Evolutionary conservation across 2,888 invertebrate genomes (phyloP), one percentile per base, ranked within the genome.

Genomic region (Brenthis ino): DNA sequence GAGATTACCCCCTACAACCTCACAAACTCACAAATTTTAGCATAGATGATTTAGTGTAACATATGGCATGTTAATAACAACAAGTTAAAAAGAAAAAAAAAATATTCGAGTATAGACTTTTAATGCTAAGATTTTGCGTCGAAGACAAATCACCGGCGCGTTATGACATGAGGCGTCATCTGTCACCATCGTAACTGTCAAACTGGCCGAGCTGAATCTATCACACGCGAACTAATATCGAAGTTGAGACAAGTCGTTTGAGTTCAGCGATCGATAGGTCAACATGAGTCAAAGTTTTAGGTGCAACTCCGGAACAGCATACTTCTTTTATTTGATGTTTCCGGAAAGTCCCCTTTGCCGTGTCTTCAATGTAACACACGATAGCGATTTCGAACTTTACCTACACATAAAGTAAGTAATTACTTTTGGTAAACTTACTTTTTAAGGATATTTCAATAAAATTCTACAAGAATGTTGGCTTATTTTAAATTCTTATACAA

Each of bases 181-280:
- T 88, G 90, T 91, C 89, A 90, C 87, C 82, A 88, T 89, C 89
- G 84, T 75, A 90, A 89, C 90, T 91, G 91, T 91, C 91, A 89
- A 88, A 91, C 85, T 86, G 84, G 85, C 81, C 73, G 83, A 82
- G 89, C 84, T 83, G 83, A 86, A 92, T 91, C 91, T 91, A 91
- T 92, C 91, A 92, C 88, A 86, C 82, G 85, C 85, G 80, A 92
- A 92, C 89, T 91, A 92, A 91, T 92, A 91, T 90, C 87, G 82
- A 91, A 91, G 88, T 91, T 88, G 82, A 64, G 77, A 79, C 80
- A 72, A 77, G 77, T 82, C 76, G 77, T 72, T 72, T 75, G 75
- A 77, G 77, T 77, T 76, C 71, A 66, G 74, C 78, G 75, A 76
- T 74, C 79, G 75, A 77, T 73, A 69, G 74, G 73, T 72, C 75